Percentiles rank a stretch among this genome's conserved stretches.
Evolutionary conservation across 2,888 invertebrate genomes (phyloP).

Genomic region (Caenorhabditis macrosperma): DNA sequence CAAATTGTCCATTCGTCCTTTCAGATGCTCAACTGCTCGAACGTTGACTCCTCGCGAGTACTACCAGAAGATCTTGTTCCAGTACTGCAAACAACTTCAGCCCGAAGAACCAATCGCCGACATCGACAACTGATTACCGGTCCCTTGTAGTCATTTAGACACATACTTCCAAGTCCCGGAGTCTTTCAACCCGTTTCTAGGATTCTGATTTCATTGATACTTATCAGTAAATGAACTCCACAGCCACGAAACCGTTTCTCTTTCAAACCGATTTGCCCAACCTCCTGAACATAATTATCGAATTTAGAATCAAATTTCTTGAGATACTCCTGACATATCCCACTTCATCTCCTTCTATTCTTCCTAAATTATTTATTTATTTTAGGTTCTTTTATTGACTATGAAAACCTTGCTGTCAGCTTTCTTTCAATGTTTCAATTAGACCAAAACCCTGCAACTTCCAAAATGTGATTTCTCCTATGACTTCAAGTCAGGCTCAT

Average conservation of each 20-base stretch:
- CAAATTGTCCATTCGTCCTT: constrained; percentile 1
- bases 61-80: constrained; percentile 79
- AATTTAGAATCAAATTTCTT: constrained; percentile 36
- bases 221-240: neutral
- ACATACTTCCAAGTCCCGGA: constrained; percentile 13
- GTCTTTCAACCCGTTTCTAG: constrained; percentile 54
- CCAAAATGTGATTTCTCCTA: constrained; percentile 50
- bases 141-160: constrained; percentile 14
- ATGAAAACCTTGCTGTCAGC: neutral
- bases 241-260: constrained; percentile 5
- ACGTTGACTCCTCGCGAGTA: constrained; percentile 80
- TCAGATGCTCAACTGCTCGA: constrained; percentile 77
- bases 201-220: constrained; percentile 21
- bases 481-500: constrained; percentile 60
- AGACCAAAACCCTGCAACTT: constrained; percentile 52
- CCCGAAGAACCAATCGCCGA: constrained; percentile 69
- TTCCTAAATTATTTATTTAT: constrained; percentile 56
- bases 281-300: constrained; percentile 27
- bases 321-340: constrained; percentile 47
- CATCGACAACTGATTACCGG: constrained; percentile 64
- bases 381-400: constrained; percentile 25
- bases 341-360: neutral
- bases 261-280: constrained; percentile 18
- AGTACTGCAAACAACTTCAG: constrained; percentile 77
- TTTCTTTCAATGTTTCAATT: constrained; percentile 32